Conservation (phyloP, 2,113 vertebrate genomes). For the Lophochroa leadbeateri region DNA sequence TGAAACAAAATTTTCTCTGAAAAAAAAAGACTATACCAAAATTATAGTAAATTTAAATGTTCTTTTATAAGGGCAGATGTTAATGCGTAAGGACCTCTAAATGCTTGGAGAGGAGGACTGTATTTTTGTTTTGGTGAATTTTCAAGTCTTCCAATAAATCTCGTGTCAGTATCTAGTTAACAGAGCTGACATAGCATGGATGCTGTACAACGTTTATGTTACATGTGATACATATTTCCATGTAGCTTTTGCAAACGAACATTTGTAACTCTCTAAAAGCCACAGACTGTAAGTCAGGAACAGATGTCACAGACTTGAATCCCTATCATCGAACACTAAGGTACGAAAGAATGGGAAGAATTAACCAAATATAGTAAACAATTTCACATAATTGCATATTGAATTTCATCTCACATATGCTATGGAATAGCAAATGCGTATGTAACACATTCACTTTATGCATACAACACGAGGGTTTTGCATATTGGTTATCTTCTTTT, state of each 20-base stretch:
- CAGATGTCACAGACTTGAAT: not conserved
- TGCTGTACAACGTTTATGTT: not conserved
- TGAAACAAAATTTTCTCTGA: not conserved
- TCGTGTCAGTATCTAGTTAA: not conserved
- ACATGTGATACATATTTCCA: not conserved
- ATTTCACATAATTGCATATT: not conserved
- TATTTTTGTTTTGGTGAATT: not conserved
- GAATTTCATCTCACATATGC: not conserved
- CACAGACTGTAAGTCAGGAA: not conserved
- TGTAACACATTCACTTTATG: not conserved
- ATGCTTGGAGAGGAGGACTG: not conserved
- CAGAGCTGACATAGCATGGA: not conserved
- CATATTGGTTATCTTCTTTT: not conserved
- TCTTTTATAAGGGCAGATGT: not conserved
- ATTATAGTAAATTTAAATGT: not conserved
- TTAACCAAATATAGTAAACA: not conserved
- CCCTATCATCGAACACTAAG: not conserved
- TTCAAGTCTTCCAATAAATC: not conserved
- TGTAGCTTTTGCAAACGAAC: not conserved
- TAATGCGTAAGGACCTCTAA: not conserved
- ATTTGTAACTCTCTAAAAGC: not conserved
- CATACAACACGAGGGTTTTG: not conserved
- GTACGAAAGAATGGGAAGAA: constrained; percentile 1
- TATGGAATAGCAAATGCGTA: not conserved
- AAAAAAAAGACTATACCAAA: not conserved